These are phyloP conservation scores for Eudemis profundana DNA, from an alignment of 2,888 invertebrate species.

Conservation along the genomic window DNA sequence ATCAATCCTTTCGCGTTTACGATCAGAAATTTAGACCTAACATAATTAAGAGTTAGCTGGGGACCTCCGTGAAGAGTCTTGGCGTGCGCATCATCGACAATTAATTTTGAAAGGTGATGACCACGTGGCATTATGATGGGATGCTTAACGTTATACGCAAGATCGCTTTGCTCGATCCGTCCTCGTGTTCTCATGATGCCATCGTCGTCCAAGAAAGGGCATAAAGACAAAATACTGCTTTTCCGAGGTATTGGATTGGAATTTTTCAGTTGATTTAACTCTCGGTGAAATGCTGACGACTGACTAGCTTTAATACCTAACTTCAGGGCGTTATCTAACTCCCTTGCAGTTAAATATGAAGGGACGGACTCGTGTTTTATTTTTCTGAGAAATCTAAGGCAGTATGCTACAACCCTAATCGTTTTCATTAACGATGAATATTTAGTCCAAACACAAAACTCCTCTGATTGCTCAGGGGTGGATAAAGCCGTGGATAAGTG, in stretches of 20 bases:
- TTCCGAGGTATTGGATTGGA: background rate
- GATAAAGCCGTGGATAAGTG: background rate
- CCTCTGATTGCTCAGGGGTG: background rate
- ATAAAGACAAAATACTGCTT: slow-evolving; percentile 37
- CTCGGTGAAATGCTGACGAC: background rate
- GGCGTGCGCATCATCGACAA: slow-evolving; percentile 42
- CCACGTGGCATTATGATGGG: slow-evolving; percentile 48
- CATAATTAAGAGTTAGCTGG: slow-evolving; percentile 47
- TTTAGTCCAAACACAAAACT: slow-evolving; percentile 32
- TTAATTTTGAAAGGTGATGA: slow-evolving; percentile 41
- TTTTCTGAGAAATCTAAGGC: slow-evolving; percentile 2
- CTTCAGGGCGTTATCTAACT: slow-evolving; percentile 12
- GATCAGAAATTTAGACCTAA: slow-evolving; percentile 50
- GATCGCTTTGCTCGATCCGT: slow-evolving; percentile 45
- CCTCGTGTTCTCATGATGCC: slow-evolving; percentile 50
- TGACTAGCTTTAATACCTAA: slow-evolving; percentile 2
- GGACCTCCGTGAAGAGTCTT: slow-evolving; percentile 50
- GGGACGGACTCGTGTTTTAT: background rate
- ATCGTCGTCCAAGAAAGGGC: slow-evolving; percentile 46
- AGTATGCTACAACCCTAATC: slow-evolving; percentile 6
- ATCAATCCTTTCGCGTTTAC: slow-evolving; percentile 28
- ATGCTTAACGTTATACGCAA: slow-evolving; percentile 45
- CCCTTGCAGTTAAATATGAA: slow-evolving; percentile 6
- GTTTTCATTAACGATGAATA: slow-evolving; percentile 43
- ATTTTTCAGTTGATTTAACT: background rate